phyloP scores from a whole-genome alignment of 2,888 invertebrate species.

The Drosophila tripunctata region DNA sequence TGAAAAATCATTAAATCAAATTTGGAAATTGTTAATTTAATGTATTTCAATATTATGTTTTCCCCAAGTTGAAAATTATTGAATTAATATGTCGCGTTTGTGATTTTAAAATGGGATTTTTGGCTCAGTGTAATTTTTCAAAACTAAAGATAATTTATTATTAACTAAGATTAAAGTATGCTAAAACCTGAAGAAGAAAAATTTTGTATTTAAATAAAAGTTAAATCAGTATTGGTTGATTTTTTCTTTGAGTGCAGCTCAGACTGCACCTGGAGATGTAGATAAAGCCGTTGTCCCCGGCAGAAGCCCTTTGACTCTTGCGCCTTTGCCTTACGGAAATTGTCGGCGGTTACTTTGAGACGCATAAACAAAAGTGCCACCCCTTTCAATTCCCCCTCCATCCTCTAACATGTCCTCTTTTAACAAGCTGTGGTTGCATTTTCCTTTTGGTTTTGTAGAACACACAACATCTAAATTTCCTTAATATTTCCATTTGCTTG shows the following conservation, averaged over 20 bases:
- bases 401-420: background rate
- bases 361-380: slow-evolving; percentile 45
- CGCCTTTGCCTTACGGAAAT: slow-evolving; percentile 16
- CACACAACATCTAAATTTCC: slow-evolving; percentile 72
- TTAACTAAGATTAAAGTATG: no score
- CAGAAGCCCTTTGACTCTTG: slow-evolving; percentile 50
- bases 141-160: no score
- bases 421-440: background rate
- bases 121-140: no score
- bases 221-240: no score
- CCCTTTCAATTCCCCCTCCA: background rate
- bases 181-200: no score
- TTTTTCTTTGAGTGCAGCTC: background rate
- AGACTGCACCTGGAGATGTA: background rate
- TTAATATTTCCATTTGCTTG: slow-evolving; percentile 76
- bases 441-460: slow-evolving; percentile 7
- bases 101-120: no score
- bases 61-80: no score
- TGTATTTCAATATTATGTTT: no score
- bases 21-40: no score
- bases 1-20: no score
- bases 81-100: no score
- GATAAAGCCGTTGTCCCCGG: slow-evolving; percentile 5
- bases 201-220: no score
- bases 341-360: slow-evolving; percentile 70